Evolutionary conservation across 2,888 invertebrate species (phyloP), one percentile per base, ranked within the genome.

Genomic region (Neelides folsomi): DNA sequence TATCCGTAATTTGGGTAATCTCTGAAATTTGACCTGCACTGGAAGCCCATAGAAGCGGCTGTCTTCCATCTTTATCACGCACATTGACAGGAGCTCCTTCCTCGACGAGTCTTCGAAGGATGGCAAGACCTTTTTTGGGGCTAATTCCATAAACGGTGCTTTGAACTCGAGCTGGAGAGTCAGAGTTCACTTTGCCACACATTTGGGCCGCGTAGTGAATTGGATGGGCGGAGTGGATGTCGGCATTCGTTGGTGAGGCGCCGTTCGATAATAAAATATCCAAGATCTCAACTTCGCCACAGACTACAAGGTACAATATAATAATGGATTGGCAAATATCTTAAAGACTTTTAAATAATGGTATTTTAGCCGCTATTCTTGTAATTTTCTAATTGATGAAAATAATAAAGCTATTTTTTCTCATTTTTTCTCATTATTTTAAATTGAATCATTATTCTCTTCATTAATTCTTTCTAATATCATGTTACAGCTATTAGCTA

Each of bases 151-250:
- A 52, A 36, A 57, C 53, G 36, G 58, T 56, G 47, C 57, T 59
- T 52, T 55, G 52, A 55, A 62, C 60, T 20, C 55, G 52, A 40
- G 57, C 55, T 39, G 78, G 76, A 10, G 68, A 67, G 40, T 77
- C 77, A 59, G 78, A 79, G 40, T 81, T 80, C 16, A 79, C 82
- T 16, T 85, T 83, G 1, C 88, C 90, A 68, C 92, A 92, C 82
- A 95, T 90, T 72, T 97, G 94, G 12, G 95, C 93, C 0, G 95
- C 94, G 72, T 97, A 95, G 72, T 97, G 97, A 51, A 97, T 74
- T 1, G 95, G 94, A 66, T 86, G 90, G 13, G 95, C 95, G 16
- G 93, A 90, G 69, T 93, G 89, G 60, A 87, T 83, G 71, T 98
- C 97, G 0, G 90, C 81, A 0, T 84, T 84, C 12, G 86, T 83